A percentile compares a stretch with the other conserved stretches of the same genome.
These are phyloP conservation scores for Chelidonichthys spinosus DNA, from an alignment of 2,797 vertebrate species.

Conservation along the genomic window DNA sequence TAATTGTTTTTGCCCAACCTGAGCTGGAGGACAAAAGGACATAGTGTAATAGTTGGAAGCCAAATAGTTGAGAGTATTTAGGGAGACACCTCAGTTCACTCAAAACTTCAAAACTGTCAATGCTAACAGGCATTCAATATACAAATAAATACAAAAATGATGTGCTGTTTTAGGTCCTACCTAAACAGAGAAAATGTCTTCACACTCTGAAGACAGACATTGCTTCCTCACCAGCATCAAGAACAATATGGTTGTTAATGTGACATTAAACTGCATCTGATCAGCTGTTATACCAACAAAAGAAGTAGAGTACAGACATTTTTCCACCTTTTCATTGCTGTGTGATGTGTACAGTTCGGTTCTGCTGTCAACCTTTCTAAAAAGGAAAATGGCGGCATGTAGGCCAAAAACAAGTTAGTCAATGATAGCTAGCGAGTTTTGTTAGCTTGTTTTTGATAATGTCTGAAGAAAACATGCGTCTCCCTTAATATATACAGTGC, in stretches of 20 bases:
- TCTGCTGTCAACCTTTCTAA: background rate
- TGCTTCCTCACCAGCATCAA: constrained; percentile 24
- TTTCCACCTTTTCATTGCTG: background rate
- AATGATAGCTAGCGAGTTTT: too few species aligned
- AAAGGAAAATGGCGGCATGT: background rate
- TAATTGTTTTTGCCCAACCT: constrained; percentile 19
- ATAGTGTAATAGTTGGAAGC: constrained; percentile 17
- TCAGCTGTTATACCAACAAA: constrained; percentile 10
- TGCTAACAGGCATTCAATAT: constrained; percentile 9
- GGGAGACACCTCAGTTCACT: constrained; percentile 34
- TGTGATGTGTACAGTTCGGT: background rate
- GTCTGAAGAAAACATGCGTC: too few species aligned
- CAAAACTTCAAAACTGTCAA: constrained; percentile 37
- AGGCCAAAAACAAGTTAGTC: too few species aligned
- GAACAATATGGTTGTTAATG: background rate
- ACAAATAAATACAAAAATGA: constrained; percentile 21
- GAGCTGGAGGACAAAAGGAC: constrained; percentile 36
- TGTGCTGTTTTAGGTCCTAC: constrained; percentile 13
- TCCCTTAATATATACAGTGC: too few species aligned
- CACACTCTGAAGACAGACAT: background rate
- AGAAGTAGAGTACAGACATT: background rate
- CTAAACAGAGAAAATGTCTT: constrained; percentile 29
- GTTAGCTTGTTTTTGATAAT: too few species aligned
- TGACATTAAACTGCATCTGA: background rate
- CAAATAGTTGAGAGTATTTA: constrained; percentile 37